Conservation (phyloP, 2,797 vertebrate species). For the Chlorospingus semifuscus region DNA sequence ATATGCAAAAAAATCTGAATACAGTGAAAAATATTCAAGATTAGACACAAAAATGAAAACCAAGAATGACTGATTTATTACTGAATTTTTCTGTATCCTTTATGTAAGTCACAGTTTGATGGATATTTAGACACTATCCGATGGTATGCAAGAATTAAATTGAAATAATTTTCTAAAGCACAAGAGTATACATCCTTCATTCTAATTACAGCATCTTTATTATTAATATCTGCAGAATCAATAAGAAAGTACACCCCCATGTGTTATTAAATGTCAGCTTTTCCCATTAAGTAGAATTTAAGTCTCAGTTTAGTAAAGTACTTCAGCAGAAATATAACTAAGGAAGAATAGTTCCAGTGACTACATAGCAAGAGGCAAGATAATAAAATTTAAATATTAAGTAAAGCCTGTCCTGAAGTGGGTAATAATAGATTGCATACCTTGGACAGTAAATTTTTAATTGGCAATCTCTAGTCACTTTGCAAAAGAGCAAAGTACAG, state of each 20-base stretch:
- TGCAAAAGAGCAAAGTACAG: neutral
- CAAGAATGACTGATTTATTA: neutral
- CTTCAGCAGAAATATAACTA: neutral
- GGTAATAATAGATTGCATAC: neutral
- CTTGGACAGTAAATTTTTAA: neutral
- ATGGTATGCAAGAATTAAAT: neutral
- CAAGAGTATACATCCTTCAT: neutral
- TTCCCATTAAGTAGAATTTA: slow-evolving; percentile 19
- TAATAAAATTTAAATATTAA: slow-evolving; percentile 20
- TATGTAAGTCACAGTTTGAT: neutral
- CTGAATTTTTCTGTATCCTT: neutral
- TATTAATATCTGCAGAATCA: slow-evolving; percentile 12
- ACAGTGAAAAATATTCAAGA: neutral
- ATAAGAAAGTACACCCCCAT: neutral
- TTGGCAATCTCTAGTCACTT: neutral
- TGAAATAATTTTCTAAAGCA: neutral
- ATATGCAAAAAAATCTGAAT: neutral
- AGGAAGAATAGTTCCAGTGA: neutral
- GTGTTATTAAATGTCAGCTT: slow-evolving; percentile 31
- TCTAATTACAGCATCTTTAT: neutral
- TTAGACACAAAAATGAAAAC: neutral
- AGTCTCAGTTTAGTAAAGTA: neutral
- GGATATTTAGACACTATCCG: neutral
- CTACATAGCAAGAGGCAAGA: neutral
- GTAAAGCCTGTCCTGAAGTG: neutral